Base-by-base conservation (phyloP, 2,888 invertebrate genomes). In the Apotomis capreana region DNA sequence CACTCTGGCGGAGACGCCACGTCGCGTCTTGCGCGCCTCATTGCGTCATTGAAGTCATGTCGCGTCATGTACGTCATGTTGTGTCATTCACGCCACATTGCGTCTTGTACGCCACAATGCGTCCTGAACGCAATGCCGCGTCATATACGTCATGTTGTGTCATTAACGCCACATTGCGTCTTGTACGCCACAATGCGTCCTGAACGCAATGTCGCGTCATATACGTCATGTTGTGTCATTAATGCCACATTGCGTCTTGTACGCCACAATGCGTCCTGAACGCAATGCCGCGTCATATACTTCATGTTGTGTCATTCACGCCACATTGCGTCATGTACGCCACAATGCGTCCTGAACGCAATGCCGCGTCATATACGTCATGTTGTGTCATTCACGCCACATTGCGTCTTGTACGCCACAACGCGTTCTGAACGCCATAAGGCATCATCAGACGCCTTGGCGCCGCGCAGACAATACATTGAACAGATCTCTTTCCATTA, bases 401-500 rank as follows among this genome's bases (percentile, higher is more conserved):
- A 26, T 26, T 4, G 55, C 26, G 55, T 26, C 26, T 0, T 26
- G 26, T 10, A 26, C 40, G 40, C 40, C 40, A 40, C 40, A 40
- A 40, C 6, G 6, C 40, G 40, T 40, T 6, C 40, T 40, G 40
- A 12, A 26, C 55, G 36, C 55, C 36, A 57, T 55, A 26, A 26
- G 37, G n/a, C 13, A 2, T 26, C 26, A 2, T 4, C 10, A n/a
- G 6, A n/a, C 44, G 64, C 12, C 64, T 15, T 55, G 55, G 49
- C 37, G 46, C 49, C 54, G 37, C 63, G 36, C 60, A 62, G 68
- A 74, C 67, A 75, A 77, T 77, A 79, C 76, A 75, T 77, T 76
- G 62, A 76, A 77, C 81, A 85, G 88, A 90, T 89, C 88, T 89
- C 89, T 87, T 81, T 85, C 81, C 79, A 82, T 79, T 82, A 81